phyloP scores from a whole-genome alignment of 2,888 invertebrate species.

The Deroplatys truncata region DNA sequence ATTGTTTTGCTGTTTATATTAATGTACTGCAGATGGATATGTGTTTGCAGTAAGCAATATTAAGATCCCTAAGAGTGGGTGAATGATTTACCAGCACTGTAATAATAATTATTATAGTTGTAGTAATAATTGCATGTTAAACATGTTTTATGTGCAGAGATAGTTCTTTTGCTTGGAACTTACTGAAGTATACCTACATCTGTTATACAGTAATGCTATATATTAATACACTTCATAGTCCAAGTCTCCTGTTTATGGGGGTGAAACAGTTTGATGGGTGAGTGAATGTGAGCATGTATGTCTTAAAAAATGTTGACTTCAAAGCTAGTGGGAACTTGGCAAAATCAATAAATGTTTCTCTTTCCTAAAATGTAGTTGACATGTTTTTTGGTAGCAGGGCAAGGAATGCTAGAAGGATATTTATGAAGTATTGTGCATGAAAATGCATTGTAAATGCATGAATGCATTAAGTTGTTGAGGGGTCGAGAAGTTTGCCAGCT shows the following conservation, averaged over 20 bases:
- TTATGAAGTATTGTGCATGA: not conserved
- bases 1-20: not conserved
- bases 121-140: slow-evolving; percentile 33
- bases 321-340: not conserved
- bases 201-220: slow-evolving; percentile 31
- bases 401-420: not conserved
- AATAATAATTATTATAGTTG: slow-evolving; percentile 14
- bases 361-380: not conserved
- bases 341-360: not conserved
- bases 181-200: slow-evolving; percentile 29
- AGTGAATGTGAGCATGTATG: not conserved
- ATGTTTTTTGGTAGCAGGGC: not conserved
- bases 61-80: slow-evolving; percentile 4
- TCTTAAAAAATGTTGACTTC: not conserved
- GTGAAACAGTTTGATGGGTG: slow-evolving; percentile 7
- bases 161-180: slow-evolving; percentile 34
- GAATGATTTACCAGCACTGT: slow-evolving; percentile 15
- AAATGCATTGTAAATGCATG: not conserved
- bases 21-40: not conserved
- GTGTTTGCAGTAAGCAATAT: not conserved
- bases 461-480: not conserved
- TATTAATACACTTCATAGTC: slow-evolving; percentile 12
- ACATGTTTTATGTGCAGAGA: slow-evolving; percentile 34
- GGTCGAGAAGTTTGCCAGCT: not conserved
- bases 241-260: slow-evolving; percentile 20